phyloP scores from a whole-genome alignment of 2,797 vertebrate genomes.

The Muscicapa comitata region DNA sequence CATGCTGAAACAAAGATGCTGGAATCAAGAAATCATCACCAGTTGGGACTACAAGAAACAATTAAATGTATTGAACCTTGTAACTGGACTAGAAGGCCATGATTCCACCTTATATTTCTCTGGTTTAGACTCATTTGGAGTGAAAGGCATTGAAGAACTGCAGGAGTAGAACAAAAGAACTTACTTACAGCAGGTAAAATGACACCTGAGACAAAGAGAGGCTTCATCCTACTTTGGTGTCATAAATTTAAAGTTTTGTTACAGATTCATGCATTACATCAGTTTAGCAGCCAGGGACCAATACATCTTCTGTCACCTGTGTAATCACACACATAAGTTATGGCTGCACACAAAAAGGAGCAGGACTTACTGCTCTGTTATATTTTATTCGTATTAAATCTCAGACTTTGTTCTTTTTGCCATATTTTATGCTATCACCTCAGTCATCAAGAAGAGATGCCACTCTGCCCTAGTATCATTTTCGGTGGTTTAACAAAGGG shows the following conservation, averaged over 20 bases:
- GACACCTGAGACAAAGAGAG: neutral
- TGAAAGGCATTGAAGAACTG: neutral
- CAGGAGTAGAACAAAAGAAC: neutral
- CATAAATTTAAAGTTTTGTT: neutral
- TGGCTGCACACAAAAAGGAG: neutral
- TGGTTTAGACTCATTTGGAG: neutral
- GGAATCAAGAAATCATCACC: neutral
- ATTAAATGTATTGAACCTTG: neutral
- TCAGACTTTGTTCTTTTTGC: neutral
- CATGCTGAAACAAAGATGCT: neutral
- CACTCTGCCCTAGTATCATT: accelerated
- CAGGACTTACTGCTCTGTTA: neutral
- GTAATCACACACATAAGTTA: neutral
- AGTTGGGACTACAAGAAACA: neutral
- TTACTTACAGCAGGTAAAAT: neutral
- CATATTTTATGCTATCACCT: neutral
- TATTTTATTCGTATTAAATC: neutral
- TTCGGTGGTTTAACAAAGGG: neutral
- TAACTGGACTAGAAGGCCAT: neutral
- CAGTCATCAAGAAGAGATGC: neutral
- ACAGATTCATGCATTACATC: neutral
- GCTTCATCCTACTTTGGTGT: neutral
- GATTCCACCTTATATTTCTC: neutral
- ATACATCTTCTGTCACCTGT: neutral
- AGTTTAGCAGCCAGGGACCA: neutral